A percentile compares a stretch with the other conserved stretches of the same genome.
These are phyloP conservation scores for Blastomussa wellsi DNA, from an alignment of 92 coral and sea anemone genomes.

Conservation along the genomic window DNA sequence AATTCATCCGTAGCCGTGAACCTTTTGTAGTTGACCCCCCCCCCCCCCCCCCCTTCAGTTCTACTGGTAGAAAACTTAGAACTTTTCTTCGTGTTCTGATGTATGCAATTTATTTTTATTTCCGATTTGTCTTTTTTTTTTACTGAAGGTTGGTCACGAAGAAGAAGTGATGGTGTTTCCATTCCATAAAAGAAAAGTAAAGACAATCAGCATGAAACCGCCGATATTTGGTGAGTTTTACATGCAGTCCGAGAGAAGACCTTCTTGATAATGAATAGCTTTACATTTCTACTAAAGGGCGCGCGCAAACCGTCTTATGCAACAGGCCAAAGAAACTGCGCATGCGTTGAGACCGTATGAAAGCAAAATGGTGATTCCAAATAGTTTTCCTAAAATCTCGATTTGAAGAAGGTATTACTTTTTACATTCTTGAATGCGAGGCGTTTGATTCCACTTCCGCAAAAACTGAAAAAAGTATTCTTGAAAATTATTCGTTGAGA, in stretches of 20 bases:
- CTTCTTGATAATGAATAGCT: background rate
- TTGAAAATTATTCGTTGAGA: no score
- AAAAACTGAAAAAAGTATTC: no score
- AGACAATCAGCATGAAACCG: constrained; percentile 78
- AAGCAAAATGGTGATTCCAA: no score
- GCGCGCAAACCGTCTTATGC: background rate
- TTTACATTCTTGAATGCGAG: no score
- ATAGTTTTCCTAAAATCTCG: no score
- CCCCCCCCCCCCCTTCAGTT: no score
- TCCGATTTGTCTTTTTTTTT: background rate
- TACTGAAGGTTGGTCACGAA: constrained; percentile 64
- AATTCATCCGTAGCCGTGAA: no score
- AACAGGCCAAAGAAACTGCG: background rate
- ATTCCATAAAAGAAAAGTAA: constrained; percentile 47
- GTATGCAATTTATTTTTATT: background rate
- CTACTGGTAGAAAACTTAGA: background rate
- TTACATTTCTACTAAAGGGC: background rate
- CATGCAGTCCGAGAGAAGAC: background rate
- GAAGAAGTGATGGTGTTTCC: constrained; percentile 67
- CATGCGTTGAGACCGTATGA: background rate
- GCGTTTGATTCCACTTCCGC: no score
- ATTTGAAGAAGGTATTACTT: no score
- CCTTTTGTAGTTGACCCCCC: no score
- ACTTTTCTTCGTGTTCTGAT: background rate
- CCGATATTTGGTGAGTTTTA: constrained; percentile 71